Percentiles rank a stretch among this genome's conserved stretches.
phyloP scores from a whole-genome alignment of 2,888 invertebrate species.

The Lochmaea capreae region DNA sequence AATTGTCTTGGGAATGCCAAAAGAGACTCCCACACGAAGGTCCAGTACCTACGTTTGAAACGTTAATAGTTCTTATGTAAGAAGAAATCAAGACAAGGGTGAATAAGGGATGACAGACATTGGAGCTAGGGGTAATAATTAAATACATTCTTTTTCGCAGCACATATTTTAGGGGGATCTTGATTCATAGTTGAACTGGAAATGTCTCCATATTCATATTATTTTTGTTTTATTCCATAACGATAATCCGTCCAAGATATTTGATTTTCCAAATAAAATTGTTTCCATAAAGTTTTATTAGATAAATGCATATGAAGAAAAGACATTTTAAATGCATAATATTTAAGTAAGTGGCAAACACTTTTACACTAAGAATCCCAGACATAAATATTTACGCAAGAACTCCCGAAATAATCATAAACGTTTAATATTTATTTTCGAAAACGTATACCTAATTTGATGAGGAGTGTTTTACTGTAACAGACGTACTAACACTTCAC shows the following conservation, averaged over 20 bases:
- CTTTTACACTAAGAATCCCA: not conserved
- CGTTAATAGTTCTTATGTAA: constrained; percentile 39
- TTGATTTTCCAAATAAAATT: no score
- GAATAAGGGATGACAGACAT: constrained; percentile 23
- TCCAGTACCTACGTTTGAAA: constrained; percentile 46
- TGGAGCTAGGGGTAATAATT: constrained; percentile 25
- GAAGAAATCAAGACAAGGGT: constrained; percentile 25
- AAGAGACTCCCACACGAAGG: constrained; percentile 51
- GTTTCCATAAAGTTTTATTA: no score
- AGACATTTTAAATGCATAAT: not conserved
- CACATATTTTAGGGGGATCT: not conserved
- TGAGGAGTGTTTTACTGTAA: constrained; percentile 16
- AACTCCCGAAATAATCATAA: not conserved
- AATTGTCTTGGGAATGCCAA: constrained; percentile 54
- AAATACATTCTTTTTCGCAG: constrained; percentile 19
- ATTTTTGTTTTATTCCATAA: no score
- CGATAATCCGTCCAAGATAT: no score
- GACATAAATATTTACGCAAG: constrained; percentile 4
- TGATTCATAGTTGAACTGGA: not conserved
- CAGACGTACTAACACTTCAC: constrained; percentile 13
- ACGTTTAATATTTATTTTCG: constrained; percentile 12
- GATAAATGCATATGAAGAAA: no score
- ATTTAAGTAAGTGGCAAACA: not conserved
- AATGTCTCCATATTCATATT: no score
- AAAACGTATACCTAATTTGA: constrained; percentile 10